Evolutionary conservation across 2,113 vertebrate species (phyloP).

Genomic region (Oreochromis tanganicae): DNA sequence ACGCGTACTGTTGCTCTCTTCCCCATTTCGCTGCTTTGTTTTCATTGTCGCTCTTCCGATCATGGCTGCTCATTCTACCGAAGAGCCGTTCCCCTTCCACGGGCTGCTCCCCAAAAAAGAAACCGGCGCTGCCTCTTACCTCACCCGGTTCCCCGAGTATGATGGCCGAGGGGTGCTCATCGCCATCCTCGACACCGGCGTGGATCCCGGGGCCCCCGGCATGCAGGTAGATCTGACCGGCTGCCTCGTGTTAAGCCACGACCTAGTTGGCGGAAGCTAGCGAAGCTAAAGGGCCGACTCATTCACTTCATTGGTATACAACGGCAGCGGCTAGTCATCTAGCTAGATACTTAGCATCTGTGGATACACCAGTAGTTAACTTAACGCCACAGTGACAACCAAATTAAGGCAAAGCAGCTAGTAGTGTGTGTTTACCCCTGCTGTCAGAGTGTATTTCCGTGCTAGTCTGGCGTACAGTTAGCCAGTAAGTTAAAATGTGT

Average conservation of each 20-base stretch:
- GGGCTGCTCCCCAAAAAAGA: constrained; percentile 95
- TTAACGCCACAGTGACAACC: constrained; percentile 5
- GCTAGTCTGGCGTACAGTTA: not conserved
- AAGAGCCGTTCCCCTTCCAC: constrained; percentile 92
- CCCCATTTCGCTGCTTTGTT: constrained; percentile 64
- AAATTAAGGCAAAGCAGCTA: not conserved
- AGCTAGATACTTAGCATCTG: not conserved
- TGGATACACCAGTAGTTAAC: not conserved
- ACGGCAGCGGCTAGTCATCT: not conserved
- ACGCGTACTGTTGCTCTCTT: constrained; percentile 4
- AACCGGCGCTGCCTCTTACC: constrained; percentile 88
- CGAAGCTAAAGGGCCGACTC: constrained; percentile 42
- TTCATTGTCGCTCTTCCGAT: constrained; percentile 60
- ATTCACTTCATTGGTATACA: not conserved
- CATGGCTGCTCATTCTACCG: constrained; percentile 83
- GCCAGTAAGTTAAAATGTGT: not conserved
- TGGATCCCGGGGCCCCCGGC: constrained; percentile 93
- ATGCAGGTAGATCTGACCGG: constrained; percentile 83
- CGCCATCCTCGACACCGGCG: constrained; percentile 92
- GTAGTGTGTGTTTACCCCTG: not conserved
- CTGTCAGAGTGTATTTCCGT: not conserved
- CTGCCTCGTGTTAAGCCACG: constrained; percentile 16
- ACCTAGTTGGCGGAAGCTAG: constrained; percentile 11
- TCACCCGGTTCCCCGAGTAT: constrained; percentile 86
- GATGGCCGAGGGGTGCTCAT: constrained; percentile 90